Base-by-base conservation (phyloP, 2,888 invertebrate species). In the Octonoba sinensis region DNA sequence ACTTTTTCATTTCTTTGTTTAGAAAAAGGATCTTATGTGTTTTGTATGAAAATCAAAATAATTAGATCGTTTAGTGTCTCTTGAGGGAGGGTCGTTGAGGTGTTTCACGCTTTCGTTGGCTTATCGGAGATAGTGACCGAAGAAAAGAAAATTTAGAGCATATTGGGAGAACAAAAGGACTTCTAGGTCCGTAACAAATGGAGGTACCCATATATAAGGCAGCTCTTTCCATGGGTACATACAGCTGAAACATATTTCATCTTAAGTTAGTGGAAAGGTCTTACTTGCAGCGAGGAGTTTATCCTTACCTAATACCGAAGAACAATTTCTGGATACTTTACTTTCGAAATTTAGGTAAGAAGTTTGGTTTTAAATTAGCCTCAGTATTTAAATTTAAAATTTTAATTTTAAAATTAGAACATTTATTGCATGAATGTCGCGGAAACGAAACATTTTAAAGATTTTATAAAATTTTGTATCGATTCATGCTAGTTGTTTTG, bases 51-150 rank as follows among this genome's bases (percentile, higher is more conserved):
- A 73, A 79, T 62, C 62, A 46, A 56, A 73, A 71, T 60, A 81
- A 81, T 81, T 81, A 81, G 79, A 81, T 72, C 79, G 79, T 81
- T 81, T 73, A 73, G 62, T 18, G 49, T 69, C 73, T 62, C 67
- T 73, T 67, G 47, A n/a, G 51, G 62, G 36, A 36, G 36, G 36
- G 36, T 8, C 36, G 59, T 62, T 71, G 66, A 66, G 60, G 67
- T 71, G 74, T 62, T 81, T 73, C 79, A 73, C 67, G 79, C 73
- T 73, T 81, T 81, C 79, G 49, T 81, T 81, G n/a, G 20, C 22
- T 74, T 70, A 66, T 27, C 27, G 46, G 69, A 69, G 78, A 72
- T 72, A 72, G 72, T 73, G 36, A 36, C 11, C 66, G 18, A 24
- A 36, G 73, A 73, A 81, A 81, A 66, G 73, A n/a, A 47, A 65